A percentile compares a stretch with the other conserved stretches of the same genome.
Evolutionary conservation across 2,797 vertebrate species (phyloP).

Genomic region (Cryptoblepharus egeriae): DNA sequence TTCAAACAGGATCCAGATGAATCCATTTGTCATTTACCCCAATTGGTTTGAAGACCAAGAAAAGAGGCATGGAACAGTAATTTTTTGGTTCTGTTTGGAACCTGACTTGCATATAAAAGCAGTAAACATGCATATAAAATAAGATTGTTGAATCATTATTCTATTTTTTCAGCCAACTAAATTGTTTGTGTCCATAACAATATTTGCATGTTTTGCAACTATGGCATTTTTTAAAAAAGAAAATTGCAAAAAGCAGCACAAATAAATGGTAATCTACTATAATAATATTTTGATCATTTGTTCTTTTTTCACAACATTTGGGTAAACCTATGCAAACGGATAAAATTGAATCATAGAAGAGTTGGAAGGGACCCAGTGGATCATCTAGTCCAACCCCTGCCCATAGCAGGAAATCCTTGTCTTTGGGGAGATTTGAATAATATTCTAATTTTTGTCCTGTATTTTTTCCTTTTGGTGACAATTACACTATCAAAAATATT

Average conservation of each 20-base stretch:
- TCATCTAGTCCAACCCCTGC: no score
- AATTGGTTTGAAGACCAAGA: conserved; percentile 34
- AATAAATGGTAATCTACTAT: conserved; percentile 46
- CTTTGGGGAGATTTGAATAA: no score
- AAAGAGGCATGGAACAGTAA: conserved; percentile 53
- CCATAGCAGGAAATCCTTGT: no score
- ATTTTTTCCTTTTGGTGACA: no score
- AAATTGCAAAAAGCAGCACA: conserved; percentile 57
- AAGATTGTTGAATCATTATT: conserved; percentile 71
- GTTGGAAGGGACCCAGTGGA: no score
- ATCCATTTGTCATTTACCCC: conserved; percentile 46
- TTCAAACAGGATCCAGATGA: conserved; percentile 63
- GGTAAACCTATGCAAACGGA: conserved; percentile 44
- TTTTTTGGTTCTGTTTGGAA: conserved; percentile 57
- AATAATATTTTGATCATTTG: conserved; percentile 43
- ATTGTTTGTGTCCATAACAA: conserved; percentile 58
- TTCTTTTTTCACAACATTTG: conserved; percentile 55
- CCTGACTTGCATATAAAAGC: conserved; percentile 62
- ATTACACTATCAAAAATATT: no score
- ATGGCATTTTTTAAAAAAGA: conserved; percentile 46
- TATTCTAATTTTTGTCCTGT: no score
- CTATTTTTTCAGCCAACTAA: conserved; percentile 66
- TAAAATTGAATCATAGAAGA: neutral
- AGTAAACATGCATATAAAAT: conserved; percentile 65
- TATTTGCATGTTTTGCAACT: conserved; percentile 68